Conservation (phyloP, 2,797 vertebrate genomes). For the Esox masquinongy region DNA sequence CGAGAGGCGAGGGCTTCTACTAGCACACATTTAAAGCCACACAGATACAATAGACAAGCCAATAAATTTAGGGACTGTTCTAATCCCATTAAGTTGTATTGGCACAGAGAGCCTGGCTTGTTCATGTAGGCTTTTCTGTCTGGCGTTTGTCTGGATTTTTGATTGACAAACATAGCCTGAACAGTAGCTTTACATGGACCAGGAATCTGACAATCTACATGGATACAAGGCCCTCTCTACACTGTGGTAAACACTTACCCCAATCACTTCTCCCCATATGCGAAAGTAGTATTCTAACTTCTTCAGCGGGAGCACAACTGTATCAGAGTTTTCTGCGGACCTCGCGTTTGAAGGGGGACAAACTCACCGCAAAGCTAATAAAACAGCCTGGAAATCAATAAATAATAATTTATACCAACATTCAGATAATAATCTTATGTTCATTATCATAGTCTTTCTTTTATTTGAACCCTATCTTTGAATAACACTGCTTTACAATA, state of each 20-base stretch:
- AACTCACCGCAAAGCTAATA: too few species aligned
- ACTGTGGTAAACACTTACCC: background rate
- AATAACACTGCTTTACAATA: background rate
- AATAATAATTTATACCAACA: too few species aligned
- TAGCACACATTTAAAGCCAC: conserved; percentile 44
- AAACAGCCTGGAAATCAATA: too few species aligned
- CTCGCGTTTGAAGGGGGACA: too few species aligned
- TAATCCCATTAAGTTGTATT: conserved; percentile 28
- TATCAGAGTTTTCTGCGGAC: too few species aligned
- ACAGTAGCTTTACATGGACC: conserved; percentile 34
- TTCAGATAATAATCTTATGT: too few species aligned
- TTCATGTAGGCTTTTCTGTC: conserved; percentile 21
- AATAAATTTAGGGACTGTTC: conserved; percentile 26
- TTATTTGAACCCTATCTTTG: too few species aligned
- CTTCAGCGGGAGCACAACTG: too few species aligned
- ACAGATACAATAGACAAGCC: conserved; percentile 41
- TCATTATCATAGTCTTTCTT: too few species aligned
- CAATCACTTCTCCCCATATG: background rate
- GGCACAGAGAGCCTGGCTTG: conserved; percentile 27
- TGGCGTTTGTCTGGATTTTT: conserved; percentile 14
- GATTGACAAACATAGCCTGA: conserved; percentile 20
- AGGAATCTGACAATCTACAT: background rate
- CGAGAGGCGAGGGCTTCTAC: background rate
- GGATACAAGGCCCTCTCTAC: background rate
- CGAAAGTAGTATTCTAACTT: too few species aligned